These are phyloP conservation scores for Stercorarius parasiticus DNA, from an alignment of 2,113 vertebrate species.

Conservation along the genomic window DNA sequence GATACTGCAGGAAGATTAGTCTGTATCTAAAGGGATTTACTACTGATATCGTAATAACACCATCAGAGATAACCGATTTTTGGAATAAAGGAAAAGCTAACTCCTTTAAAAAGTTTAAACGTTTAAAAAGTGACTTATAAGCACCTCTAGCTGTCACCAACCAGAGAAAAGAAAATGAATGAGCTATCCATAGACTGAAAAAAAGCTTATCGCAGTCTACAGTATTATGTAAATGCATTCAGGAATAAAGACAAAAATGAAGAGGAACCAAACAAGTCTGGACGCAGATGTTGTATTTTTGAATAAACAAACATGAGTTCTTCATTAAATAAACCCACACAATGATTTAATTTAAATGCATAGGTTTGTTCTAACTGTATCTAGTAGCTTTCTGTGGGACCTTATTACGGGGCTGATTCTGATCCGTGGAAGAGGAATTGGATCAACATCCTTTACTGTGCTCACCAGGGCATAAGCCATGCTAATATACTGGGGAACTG, in stretches of 20 bases:
- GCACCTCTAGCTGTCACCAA: not conserved
- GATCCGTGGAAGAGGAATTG: not conserved
- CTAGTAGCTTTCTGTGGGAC: not conserved
- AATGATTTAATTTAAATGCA: not conserved
- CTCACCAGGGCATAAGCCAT: not conserved
- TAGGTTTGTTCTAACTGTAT: not conserved
- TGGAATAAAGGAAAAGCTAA: not conserved
- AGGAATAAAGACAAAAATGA: not conserved
- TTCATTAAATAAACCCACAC: not conserved
- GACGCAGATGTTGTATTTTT: not conserved
- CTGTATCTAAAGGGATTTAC: not conserved
- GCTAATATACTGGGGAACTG: not conserved
- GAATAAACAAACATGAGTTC: not conserved
- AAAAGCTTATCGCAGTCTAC: not conserved
- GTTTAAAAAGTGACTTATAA: not conserved
- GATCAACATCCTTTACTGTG: not conserved
- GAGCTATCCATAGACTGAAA: not conserved
- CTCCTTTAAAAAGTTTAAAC: not conserved
- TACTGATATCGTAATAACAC: not conserved
- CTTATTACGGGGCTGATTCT: not conserved
- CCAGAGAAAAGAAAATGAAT: not conserved
- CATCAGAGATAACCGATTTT: not conserved
- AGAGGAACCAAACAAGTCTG: not conserved
- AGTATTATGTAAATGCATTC: not conserved
- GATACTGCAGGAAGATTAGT: not conserved